These are phyloP conservation scores for Mantis religiosa DNA, from an alignment of 2,888 invertebrate species.

Conservation along the genomic window DNA sequence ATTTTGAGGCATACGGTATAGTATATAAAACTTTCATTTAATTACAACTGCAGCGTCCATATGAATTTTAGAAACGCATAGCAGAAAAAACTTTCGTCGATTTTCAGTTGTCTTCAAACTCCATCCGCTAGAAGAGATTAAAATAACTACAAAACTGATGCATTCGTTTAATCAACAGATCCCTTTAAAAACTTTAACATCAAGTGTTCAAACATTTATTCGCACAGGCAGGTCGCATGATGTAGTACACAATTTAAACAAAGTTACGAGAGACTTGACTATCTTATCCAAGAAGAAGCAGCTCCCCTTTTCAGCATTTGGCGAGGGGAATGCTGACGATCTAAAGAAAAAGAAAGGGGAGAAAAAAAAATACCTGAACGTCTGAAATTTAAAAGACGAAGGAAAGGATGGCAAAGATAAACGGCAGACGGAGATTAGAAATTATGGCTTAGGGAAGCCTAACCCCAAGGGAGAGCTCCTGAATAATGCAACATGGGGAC, in stretches of 20 bases:
- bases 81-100: too few species aligned
- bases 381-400: not conserved
- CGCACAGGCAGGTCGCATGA: not conserved
- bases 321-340: not conserved
- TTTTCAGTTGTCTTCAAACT: too few species aligned
- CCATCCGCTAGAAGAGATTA: too few species aligned
- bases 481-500: not conserved
- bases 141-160: too few species aligned
- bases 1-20: too few species aligned
- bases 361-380: not conserved
- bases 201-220: not conserved
- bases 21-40: too few species aligned
- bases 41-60: too few species aligned
- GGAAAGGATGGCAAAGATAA: not conserved
- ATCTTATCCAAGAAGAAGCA: not conserved
- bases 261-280: not conserved
- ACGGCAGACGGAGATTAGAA: not conserved
- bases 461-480: not conserved
- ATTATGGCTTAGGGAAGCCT: not conserved
- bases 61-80: too few species aligned
- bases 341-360: not conserved
- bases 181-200: not conserved
- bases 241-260: not conserved
- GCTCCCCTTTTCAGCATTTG: not conserved
- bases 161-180: not conserved